Base-by-base conservation (phyloP, 2,888 invertebrate genomes). In the Polymixis lichenea region DNA sequence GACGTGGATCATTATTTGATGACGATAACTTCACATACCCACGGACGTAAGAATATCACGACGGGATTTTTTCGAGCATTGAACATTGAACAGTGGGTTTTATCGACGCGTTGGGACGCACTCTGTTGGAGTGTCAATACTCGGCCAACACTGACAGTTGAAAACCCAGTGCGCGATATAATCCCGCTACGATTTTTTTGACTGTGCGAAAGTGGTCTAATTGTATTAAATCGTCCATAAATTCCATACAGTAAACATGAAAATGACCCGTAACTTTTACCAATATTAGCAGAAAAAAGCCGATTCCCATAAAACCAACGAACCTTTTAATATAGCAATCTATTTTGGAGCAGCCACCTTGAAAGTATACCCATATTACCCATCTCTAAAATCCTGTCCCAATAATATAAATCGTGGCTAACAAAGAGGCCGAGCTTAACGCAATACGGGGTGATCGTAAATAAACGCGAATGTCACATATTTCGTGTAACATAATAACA, bases 381-480 rank as follows among this genome's bases (percentile, higher is more conserved):
- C 60, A 69, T 72, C 69, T 75, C 75, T 43, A 71, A 69, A 83
- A 73, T 51, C 62, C 55, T 58, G 46, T 75, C 83, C 75, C 75
- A 64, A 86, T 78, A 71, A 78, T 78, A 83, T 83, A 86, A 86
- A 86, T 86, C 75, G 69, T 60, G 13, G 70, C 78, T 72, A 76
- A 85, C 87, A 85, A 85, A 84, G 81, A 70, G 68, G 46, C 55
- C 46, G 17, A 49, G 74, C 78, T 77, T 77, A 75, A 70, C 72
- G 84, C 78, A 77, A 86, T 78, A 85, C 74, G 77, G 87, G 87
- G 55, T 68, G 84, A 73, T 86, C 87, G 86, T 89, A 89, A 89
- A 90, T 88, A 87, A 81, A 71, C 78, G 77, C 82, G 79, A 86
- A 86, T 89, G 90, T 90, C 90, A 88, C 83, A 89, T 89, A 88